Percentiles rank a stretch among this genome's conserved stretches.
These are phyloP conservation scores for Spondyliosoma cantharus DNA, from an alignment of 2,797 vertebrate species.

Conservation along the genomic window DNA sequence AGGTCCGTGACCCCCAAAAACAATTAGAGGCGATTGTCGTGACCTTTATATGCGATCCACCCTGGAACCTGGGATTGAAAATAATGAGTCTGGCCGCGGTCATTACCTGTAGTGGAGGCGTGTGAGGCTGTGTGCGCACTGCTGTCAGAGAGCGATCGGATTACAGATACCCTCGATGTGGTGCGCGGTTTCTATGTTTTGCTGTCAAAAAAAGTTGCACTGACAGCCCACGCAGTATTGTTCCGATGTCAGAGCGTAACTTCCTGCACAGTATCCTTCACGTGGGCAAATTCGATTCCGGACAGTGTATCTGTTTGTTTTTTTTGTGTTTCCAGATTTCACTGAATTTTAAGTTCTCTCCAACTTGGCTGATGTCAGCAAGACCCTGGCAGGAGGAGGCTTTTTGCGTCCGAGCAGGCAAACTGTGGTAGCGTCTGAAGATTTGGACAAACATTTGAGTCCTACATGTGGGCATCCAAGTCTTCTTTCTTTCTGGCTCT, in stretches of 20 bases:
- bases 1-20: constrained; percentile 66
- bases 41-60: constrained; percentile 66
- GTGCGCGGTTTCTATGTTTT: neutral
- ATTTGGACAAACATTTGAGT: constrained; percentile 37
- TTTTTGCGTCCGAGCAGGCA: neutral
- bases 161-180: constrained; percentile 23
- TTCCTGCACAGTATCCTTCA: neutral
- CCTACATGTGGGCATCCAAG: constrained; percentile 16
- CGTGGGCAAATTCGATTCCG: neutral
- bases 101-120: constrained; percentile 49
- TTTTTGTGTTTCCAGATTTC: constrained; percentile 7
- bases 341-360: constrained; percentile 8
- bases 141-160: constrained; percentile 30
- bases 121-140: constrained; percentile 18
- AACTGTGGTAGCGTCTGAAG: constrained; percentile 10
- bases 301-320: neutral
- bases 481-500: neutral
- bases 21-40: constrained; percentile 60
- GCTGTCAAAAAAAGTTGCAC: constrained; percentile 11
- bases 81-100: constrained; percentile 70
- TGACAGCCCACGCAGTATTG: neutral
- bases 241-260: neutral
- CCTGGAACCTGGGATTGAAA: constrained; percentile 59
- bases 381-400: constrained; percentile 6
- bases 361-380: constrained; percentile 30